Percentiles rank a stretch among this genome's conserved stretches.
These are phyloP conservation scores for Helogale parvula DNA, from an alignment of 2,113 vertebrate genomes.

Conservation along the genomic window DNA sequence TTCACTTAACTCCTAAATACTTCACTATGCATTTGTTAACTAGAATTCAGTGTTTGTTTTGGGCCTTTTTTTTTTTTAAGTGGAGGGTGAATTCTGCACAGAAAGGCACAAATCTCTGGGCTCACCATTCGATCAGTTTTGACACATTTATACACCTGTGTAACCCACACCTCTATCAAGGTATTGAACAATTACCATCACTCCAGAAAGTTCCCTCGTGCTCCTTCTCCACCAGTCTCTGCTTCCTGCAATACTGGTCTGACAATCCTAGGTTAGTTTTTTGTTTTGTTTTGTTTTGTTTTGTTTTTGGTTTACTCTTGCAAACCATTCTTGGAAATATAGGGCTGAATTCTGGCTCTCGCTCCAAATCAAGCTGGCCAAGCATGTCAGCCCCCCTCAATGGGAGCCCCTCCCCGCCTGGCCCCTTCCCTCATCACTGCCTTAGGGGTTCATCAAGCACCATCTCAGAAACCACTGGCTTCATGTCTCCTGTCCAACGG, in stretches of 20 bases:
- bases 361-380: not conserved
- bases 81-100: not conserved
- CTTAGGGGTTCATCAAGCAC: not conserved
- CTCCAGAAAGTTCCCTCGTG: not conserved
- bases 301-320: not conserved
- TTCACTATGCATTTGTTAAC: not conserved
- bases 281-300: not conserved
- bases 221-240: not conserved
- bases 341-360: not conserved
- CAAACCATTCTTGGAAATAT: not conserved
- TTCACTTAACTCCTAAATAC: not conserved
- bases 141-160: not conserved
- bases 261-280: not conserved
- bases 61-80: not conserved
- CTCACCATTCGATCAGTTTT: not conserved
- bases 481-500: not conserved
- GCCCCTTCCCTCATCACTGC: not conserved
- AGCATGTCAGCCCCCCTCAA: not conserved
- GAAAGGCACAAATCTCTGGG: not conserved
- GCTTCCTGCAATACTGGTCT: not conserved
- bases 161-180: not conserved
- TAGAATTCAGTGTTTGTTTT: not conserved
- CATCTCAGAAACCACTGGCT: no score
- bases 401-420: no score
- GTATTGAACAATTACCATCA: not conserved